phyloP scores from a whole-genome alignment of 1,140 invertebrate genomes.

The Drosophila aff. region DNA sequence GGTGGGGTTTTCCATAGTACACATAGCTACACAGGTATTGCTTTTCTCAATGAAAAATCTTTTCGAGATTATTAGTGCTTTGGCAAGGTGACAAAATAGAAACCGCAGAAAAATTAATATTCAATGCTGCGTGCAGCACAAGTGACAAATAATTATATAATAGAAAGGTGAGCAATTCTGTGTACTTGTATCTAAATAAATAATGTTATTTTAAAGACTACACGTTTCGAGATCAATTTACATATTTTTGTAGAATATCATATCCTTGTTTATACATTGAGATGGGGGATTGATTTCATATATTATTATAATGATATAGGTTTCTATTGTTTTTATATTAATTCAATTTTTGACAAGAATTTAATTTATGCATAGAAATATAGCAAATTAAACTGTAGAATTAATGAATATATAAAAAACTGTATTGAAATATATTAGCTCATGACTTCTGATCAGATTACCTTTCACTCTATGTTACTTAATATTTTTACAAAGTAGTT shows the following conservation, averaged over 20 bases:
- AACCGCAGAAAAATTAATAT: constrained; percentile 69
- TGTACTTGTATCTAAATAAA: constrained; percentile 13
- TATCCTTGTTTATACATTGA: neutral
- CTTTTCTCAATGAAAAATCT: constrained; percentile 57
- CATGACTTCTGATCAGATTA: too few relatives aligned
- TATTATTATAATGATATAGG: neutral
- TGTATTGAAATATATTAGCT: too few relatives aligned
- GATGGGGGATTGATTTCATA: too few relatives aligned
- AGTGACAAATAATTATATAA: constrained; percentile 64
- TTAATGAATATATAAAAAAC: too few relatives aligned
- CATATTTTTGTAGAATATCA: neutral
- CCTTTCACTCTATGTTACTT: too few relatives aligned
- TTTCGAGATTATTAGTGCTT: constrained; percentile 46
- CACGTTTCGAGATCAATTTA: constrained; percentile 1
- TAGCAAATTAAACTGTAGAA: too few relatives aligned
- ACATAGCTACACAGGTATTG: constrained; percentile 22
- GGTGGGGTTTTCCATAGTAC: constrained; percentile 5
- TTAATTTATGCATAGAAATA: too few relatives aligned
- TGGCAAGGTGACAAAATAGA: constrained; percentile 68
- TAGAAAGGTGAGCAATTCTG: constrained; percentile 7
- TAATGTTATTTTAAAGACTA: constrained; percentile 10
- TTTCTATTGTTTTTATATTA: neutral
- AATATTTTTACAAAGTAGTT: too few relatives aligned
- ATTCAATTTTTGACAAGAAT: too few relatives aligned
- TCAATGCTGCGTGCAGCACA: constrained; percentile 66